Evolutionary conservation across 2,797 vertebrate genomes (phyloP), one percentile per base, ranked within the genome.

Genomic region (Sciurus carolinensis): DNA sequence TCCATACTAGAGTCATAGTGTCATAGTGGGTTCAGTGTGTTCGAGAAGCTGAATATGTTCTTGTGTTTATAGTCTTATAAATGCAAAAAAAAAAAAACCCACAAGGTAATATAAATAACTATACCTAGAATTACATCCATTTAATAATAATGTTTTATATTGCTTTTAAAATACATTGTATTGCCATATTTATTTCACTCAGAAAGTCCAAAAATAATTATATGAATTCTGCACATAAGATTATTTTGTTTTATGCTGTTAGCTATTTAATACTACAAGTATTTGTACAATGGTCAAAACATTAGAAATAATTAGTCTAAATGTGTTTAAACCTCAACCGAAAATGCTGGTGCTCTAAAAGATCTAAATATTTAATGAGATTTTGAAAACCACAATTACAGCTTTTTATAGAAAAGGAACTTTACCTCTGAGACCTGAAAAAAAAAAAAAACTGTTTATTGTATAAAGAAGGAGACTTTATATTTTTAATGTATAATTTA

Each of bases 361-460:
- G 62, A 94, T 95, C 64, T 97, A 98, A 54, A 97, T 47, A 4
- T 95, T 96, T 97, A 96, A 98, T 93, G 42, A 97, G 84, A 94
- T 96, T 96, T 82, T 96, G 83, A 95, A 97, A 97, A 91, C 87
- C 97, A 87, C 67, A 97, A 96, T 98, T 97, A 92, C 4, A 89
- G 7, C 88, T 50, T 97, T 98, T 97, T 97, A 94, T 96, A 97
- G 76, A 96, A 97, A 95, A 95, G 69, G 42, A 97, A 96, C 94
- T 96, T 97, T 97, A 81, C 96, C 93, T 82, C 4, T 5, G 97
- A 97, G 96, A 94, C 91, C 71, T 97, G 86, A 96, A 98, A 98
- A 98, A 97, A 96, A 97, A 96, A 98, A 98, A 98, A 97, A 96
- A 97, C 72, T 36, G 92, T 97, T 97, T 97, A 97, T 98, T 98